These are phyloP conservation scores for Dryomyza anilis DNA, from an alignment of 2,888 invertebrate genomes.

Conservation along the genomic window DNA sequence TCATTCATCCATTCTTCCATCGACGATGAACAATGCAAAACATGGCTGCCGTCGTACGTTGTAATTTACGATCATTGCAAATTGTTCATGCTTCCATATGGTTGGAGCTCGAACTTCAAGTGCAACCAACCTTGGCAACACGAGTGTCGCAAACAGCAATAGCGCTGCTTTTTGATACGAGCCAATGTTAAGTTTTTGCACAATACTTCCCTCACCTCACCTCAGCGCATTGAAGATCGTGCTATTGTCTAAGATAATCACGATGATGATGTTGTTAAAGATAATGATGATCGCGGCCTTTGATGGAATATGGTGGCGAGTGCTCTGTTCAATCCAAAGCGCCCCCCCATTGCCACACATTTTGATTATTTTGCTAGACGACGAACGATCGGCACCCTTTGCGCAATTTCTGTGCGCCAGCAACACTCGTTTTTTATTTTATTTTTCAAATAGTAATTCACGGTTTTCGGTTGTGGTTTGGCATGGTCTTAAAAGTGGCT, in stretches of 20 bases:
- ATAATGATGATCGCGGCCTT: constrained; percentile 12
- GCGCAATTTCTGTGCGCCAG: too few relatives aligned
- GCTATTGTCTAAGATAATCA: background rate
- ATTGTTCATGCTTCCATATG: background rate
- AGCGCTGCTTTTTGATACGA: constrained; percentile 8
- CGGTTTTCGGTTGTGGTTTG: constrained; percentile 1
- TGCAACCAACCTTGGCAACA: background rate
- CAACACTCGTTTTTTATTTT: constrained; percentile 13
- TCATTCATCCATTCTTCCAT: too few relatives aligned
- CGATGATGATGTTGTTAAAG: constrained; percentile 4
- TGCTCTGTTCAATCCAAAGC: background rate
- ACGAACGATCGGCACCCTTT: constrained; percentile 37
- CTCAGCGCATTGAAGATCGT: too few relatives aligned
- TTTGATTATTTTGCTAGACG: constrained; percentile 39
- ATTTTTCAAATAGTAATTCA: constrained; percentile 1
- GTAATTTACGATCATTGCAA: background rate
- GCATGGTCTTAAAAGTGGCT: constrained; percentile 8
- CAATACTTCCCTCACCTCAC: too few relatives aligned
- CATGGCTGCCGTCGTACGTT: background rate
- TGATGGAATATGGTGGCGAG: background rate
- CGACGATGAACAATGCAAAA: background rate
- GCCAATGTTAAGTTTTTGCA: too few relatives aligned
- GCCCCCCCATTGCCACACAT: constrained; percentile 52
- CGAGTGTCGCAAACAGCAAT: background rate
- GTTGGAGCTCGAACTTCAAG: background rate